Evolutionary conservation across 2,113 vertebrate genomes (phyloP).

Genomic region (Loxodonta africana): DNA sequence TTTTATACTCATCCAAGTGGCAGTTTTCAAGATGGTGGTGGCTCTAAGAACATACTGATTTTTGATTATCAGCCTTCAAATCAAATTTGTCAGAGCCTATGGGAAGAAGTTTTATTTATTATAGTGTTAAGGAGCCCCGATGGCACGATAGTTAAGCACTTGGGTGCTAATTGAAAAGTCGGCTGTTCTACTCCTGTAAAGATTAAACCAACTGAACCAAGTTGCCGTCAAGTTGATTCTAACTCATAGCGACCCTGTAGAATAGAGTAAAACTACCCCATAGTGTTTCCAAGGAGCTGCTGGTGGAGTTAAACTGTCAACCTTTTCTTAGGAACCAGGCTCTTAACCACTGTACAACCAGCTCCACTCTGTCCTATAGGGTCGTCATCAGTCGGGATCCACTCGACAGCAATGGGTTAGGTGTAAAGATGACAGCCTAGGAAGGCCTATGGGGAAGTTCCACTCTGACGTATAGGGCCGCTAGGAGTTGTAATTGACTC

Average conservation of each 20-base stretch:
- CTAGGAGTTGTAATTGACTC: not conserved
- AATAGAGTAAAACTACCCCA: too few relatives aligned
- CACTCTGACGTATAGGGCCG: fast-evolving
- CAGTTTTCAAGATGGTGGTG: not conserved
- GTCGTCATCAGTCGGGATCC: too few relatives aligned
- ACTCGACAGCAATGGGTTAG: too few relatives aligned
- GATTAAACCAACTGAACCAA: too few relatives aligned
- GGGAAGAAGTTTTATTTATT: not conserved
- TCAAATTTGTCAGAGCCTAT: not conserved
- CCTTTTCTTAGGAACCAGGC: too few relatives aligned
- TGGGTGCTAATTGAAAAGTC: not conserved
- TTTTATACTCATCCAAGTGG: not conserved
- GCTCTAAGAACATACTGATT: not conserved
- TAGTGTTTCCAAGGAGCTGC: too few relatives aligned
- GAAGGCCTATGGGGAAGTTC: not conserved
- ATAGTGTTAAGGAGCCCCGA: not conserved
- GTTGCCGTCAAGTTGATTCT: too few relatives aligned
- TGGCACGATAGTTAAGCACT: not conserved
- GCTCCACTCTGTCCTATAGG: too few relatives aligned
- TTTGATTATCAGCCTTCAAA: not conserved
- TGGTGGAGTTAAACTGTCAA: too few relatives aligned
- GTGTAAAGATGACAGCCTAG: too few relatives aligned
- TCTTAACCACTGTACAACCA: too few relatives aligned
- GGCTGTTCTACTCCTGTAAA: not conserved
- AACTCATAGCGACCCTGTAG: too few relatives aligned